Percentiles rank a stretch among this genome's conserved stretches.
Conservation (phyloP, 64 coral and sea anemone species). For the Catalaphyllia jardinei region DNA sequence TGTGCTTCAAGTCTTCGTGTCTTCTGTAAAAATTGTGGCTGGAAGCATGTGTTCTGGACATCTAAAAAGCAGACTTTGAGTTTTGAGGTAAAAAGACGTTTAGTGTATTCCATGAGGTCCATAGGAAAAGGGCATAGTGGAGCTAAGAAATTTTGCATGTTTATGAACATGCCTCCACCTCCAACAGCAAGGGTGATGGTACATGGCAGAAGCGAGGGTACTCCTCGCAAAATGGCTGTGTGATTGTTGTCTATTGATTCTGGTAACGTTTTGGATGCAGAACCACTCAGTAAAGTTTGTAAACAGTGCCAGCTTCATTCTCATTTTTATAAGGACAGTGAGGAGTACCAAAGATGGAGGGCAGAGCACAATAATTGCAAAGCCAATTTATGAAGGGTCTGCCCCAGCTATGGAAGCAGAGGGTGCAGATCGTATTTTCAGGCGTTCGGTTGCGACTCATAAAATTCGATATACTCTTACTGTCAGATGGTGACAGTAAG, state of each 20-base stretch:
- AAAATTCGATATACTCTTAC: neutral
- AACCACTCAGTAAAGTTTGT: neutral
- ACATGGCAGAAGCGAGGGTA: no score
- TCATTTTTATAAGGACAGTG: neutral
- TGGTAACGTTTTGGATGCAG: slow-evolving; percentile 12
- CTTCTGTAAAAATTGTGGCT: no score
- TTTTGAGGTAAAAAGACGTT: no score
- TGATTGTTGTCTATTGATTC: neutral
- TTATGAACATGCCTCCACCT: no score
- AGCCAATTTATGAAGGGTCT: neutral
- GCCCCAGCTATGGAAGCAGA: neutral
- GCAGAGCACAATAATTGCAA: slow-evolving; percentile 34
- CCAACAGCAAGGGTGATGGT: no score
- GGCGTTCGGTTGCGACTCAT: neutral
- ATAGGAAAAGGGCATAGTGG: no score
- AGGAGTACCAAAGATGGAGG: neutral
- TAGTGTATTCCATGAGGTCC: no score
- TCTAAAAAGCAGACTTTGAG: no score
- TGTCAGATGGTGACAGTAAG: slow-evolving; percentile 5
- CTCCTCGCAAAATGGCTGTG: no score
- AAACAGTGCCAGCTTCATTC: slow-evolving; percentile 1
- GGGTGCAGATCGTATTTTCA: slow-evolving; percentile 7
- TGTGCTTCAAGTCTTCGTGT: no score
- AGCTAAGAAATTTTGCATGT: no score
- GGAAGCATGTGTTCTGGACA: no score